Base-by-base conservation (phyloP, 1,140 invertebrate species). In the Pomacea maculata region DNA sequence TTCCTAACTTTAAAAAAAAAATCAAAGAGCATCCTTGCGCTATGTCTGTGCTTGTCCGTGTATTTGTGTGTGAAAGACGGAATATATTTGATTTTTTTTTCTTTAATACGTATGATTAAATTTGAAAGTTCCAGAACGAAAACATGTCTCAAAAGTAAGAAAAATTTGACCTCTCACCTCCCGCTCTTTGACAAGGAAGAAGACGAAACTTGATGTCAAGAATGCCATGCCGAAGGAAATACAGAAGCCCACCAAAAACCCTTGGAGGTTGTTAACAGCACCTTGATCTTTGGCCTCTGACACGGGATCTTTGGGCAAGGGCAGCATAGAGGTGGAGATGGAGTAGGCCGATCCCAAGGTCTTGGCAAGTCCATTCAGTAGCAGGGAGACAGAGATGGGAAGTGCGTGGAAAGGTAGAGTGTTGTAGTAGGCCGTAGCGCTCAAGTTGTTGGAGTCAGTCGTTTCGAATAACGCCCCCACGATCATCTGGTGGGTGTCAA, bases 351-450 rank as follows among this genome's bases (percentile, higher is more conserved):
- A 54, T 21, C 29, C 83, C 70, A 34, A 5, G 70, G 8, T 55
- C 70, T 25, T 94, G 87, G 73, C 64, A 55, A 95, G 67, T 29
- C 93, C 87, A 86, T 94, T 94, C 80, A 93, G 91, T 5, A 94
- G 85, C 29, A 93, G 79, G 83, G 93, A 93, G 54, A 95, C 84
- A 0, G 93, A 91, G 9, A 94, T 92, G 0, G 94, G 94, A 21
- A 94, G 93, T 67, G 94, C 93, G 88, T 96, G 95, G 87, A 93
- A 94, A 0, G 95, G 91, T 81, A 93, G 91, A 74, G 92, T 91
- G 81, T 93, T 93, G 85, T 92, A 93, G 79, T 88, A 89, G 0
- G 87, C 89, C 1, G 68, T 83, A 34, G 80, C 75, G 15, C 70
- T 79, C n/a, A 79, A 29, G 15, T 52, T 63, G 7, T 54, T 45